Conservation (phyloP, 2,113 vertebrate genomes). For the Rattus rattus region DNA sequence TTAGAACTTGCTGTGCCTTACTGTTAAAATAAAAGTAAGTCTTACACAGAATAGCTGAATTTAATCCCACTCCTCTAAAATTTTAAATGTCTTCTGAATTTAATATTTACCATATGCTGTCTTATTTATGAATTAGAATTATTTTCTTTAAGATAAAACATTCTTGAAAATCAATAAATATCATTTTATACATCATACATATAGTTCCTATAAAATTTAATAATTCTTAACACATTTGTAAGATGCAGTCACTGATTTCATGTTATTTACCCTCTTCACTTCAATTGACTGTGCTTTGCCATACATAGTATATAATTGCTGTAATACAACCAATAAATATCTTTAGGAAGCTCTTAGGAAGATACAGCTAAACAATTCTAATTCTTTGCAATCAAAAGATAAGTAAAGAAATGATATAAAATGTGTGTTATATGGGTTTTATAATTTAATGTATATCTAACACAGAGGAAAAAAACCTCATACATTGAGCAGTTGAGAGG, state of each 20-base stretch:
- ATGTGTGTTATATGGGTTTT: not conserved
- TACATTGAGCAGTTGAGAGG: not conserved
- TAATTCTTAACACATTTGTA: not conserved
- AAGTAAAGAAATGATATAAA: not conserved
- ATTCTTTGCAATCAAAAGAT: not conserved
- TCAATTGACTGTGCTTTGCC: not conserved
- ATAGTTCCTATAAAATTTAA: not conserved
- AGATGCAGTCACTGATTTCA: not conserved
- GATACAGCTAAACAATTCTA: not conserved
- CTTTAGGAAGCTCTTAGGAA: not conserved
- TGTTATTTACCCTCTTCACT: not conserved
- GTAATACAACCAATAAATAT: not conserved
- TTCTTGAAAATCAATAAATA: not conserved
- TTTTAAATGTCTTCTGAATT: not conserved
- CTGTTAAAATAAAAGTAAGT: not conserved
- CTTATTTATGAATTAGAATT: not conserved
- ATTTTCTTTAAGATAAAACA: not conserved
- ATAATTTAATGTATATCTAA: not conserved
- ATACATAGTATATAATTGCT: not conserved
- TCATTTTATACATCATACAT: not conserved
- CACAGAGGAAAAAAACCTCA: not conserved
- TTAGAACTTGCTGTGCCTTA: not conserved
- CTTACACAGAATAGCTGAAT: not conserved
- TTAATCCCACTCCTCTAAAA: not conserved
- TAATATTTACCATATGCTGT: not conserved